Evolutionary conservation across 2,888 invertebrate species (phyloP).

Genomic region (Auanema sp.): DNA sequence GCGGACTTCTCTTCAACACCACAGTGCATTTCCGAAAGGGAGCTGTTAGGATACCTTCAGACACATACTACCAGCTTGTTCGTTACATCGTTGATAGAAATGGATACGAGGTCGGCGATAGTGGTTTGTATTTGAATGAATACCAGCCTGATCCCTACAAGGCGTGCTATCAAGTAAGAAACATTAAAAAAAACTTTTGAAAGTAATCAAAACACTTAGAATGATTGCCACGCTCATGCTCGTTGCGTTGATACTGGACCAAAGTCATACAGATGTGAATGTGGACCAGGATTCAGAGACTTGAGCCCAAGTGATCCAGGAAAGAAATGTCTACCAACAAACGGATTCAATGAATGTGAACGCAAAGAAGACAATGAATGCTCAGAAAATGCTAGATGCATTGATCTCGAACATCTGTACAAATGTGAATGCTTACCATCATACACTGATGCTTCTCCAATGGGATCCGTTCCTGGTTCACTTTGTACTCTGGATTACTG

Average conservation of each 20-base stretch:
- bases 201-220: slow-evolving; percentile 24
- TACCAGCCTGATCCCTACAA: slow-evolving; percentile 62
- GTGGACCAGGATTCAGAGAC: slow-evolving; percentile 54
- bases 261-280: slow-evolving; percentile 59
- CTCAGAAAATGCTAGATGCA: slow-evolving; percentile 59
- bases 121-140: slow-evolving; percentile 59
- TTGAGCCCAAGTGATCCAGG: slow-evolving; percentile 61
- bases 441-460: slow-evolving; percentile 57
- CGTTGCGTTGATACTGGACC: slow-evolving; percentile 60
- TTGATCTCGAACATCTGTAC: slow-evolving; percentile 63
- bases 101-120: slow-evolving; percentile 61
- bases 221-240: slow-evolving; percentile 58
- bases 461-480: slow-evolving; percentile 53
- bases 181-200: not conserved
- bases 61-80: slow-evolving; percentile 57
- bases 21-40: slow-evolving; percentile 62
- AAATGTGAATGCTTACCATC: slow-evolving; percentile 61
- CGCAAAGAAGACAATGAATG: slow-evolving; percentile 50
- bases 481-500: slow-evolving; percentile 62
- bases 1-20: slow-evolving; percentile 60
- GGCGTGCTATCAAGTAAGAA: slow-evolving; percentile 58
- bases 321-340: slow-evolving; percentile 54
- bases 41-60: slow-evolving; percentile 58
- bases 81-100: slow-evolving; percentile 56
- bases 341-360: slow-evolving; percentile 64